Evolutionary conservation across 2,113 vertebrate genomes (phyloP).

Genomic region (Anthoscopus minutus): DNA sequence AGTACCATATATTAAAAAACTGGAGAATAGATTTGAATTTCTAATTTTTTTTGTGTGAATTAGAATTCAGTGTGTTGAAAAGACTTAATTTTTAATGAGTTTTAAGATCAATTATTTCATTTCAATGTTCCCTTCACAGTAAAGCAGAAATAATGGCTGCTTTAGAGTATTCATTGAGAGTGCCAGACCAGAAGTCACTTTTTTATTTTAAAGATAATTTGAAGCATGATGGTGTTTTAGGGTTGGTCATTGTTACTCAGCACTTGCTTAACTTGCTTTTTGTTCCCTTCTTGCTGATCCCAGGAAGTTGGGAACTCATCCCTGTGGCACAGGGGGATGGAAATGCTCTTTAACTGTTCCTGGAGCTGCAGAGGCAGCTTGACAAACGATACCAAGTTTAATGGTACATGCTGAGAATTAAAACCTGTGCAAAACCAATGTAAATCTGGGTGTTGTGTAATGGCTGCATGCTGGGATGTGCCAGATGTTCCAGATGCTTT

Average conservation of each 20-base stretch:
- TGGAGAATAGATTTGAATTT: neutral
- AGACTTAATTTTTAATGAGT: neutral
- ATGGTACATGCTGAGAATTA: neutral
- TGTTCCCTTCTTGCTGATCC: neutral
- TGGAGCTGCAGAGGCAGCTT: conserved; percentile 11
- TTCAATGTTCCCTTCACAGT: neutral
- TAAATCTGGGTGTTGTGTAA: neutral
- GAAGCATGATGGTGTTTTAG: neutral
- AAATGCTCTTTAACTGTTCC: neutral
- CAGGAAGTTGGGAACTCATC: neutral
- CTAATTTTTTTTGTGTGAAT: neutral
- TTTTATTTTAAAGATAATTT: neutral
- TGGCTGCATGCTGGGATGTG: neutral
- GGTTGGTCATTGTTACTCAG: neutral
- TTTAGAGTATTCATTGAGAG: neutral
- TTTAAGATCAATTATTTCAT: neutral
- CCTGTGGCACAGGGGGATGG: neutral
- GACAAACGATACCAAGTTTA: neutral
- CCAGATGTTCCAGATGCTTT: conserved; percentile 19
- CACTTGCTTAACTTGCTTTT: neutral
- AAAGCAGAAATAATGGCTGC: neutral
- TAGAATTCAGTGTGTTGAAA: neutral
- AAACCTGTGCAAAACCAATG: neutral
- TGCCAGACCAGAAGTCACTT: neutral
- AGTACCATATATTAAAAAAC: neutral